Evolutionary conservation across 2,888 invertebrate genomes (phyloP).

Genomic region (Trachelus troglodyta): DNA sequence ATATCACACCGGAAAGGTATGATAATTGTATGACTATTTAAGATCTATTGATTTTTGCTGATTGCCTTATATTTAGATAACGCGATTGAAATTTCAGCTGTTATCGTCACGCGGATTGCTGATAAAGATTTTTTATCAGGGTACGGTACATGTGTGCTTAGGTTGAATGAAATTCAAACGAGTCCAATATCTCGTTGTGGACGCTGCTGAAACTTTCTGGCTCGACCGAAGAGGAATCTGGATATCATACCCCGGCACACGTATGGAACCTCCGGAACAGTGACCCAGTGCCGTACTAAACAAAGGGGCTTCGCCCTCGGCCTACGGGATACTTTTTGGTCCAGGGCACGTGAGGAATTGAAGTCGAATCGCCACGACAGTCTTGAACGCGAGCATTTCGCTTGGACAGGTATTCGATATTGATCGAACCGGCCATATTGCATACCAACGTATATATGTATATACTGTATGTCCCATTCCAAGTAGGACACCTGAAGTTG

Average conservation of each 20-base stretch:
- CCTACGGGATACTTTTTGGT: slow-evolving; percentile 15
- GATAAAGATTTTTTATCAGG: neutral
- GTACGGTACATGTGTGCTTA: neutral
- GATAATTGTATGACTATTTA: neutral
- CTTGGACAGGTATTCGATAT: neutral
- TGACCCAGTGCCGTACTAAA: slow-evolving; percentile 40
- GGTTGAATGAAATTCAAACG: neutral
- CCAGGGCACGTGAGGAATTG: slow-evolving; percentile 17
- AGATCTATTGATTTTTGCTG: neutral
- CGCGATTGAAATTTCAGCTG: neutral
- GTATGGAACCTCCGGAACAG: slow-evolving; percentile 21
- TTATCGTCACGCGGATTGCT: neutral
- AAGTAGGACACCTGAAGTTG: too few relatives aligned
- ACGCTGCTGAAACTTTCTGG: neutral
- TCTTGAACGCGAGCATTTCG: neutral
- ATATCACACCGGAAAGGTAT: neutral
- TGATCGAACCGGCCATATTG: neutral
- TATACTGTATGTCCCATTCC: too few relatives aligned
- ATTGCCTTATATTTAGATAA: too few relatives aligned
- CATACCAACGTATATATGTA: neutral
- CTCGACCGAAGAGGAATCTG: neutral
- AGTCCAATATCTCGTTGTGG: neutral
- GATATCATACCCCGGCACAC: too few relatives aligned
- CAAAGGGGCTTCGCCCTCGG: slow-evolving; percentile 25
- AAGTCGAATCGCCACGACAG: neutral